phyloP scores from a whole-genome alignment of 2,113 vertebrate genomes.

The Shinisaurus crocodilurus region DNA sequence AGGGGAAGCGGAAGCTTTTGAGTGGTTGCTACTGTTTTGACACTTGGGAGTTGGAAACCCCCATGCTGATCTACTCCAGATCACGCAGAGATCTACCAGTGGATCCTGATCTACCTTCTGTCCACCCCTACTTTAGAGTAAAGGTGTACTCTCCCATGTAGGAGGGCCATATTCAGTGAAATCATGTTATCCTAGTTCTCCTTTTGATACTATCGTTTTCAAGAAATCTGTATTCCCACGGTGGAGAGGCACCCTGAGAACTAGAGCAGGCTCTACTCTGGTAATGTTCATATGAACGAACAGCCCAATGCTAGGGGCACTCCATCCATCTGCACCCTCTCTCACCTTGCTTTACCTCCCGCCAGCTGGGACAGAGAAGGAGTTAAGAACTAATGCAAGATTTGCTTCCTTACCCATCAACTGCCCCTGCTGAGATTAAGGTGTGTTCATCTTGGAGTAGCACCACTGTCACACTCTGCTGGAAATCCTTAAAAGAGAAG shows the following conservation, averaged over 20 bases:
- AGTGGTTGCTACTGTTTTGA: too few species aligned
- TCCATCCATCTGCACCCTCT: background rate
- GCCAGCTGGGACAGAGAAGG: background rate
- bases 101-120: too few species aligned
- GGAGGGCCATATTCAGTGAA: too few species aligned
- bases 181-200: too few species aligned
- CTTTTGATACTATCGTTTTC: too few species aligned
- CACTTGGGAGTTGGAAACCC: too few species aligned
- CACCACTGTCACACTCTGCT: conserved; percentile 97
- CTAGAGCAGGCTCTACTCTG: background rate
- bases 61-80: too few species aligned
- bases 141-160: too few species aligned
- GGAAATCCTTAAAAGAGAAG: conserved; percentile 84
- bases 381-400: background rate
- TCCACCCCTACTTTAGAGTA: too few species aligned
- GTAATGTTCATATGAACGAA: background rate
- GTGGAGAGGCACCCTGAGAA: background rate
- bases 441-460: conserved; percentile 92
- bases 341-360: background rate
- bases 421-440: conserved; percentile 94
- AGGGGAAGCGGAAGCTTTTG: too few species aligned
- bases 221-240: background rate
- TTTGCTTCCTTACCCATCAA: conserved; percentile 88
- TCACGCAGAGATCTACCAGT: too few species aligned
- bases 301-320: background rate